These are phyloP conservation scores for Etia nguti DNA, from an alignment of 2,113 vertebrate species.

Conservation along the genomic window DNA sequence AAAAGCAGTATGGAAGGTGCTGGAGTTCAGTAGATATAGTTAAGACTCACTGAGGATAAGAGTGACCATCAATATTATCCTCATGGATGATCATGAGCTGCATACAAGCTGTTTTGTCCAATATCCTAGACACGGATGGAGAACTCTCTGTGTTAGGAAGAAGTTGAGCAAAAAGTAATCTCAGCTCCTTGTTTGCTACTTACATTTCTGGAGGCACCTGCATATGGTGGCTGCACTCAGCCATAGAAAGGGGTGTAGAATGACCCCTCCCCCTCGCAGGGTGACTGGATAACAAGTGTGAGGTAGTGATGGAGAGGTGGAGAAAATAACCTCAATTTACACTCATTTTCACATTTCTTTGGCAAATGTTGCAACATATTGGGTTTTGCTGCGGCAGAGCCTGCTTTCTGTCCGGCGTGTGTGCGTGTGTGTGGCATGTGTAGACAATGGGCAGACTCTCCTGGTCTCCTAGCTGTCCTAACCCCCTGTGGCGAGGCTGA, in stretches of 20 bases:
- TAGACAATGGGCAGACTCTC: constrained; percentile 74
- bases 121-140: background rate
- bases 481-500: constrained; percentile 74
- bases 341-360: constrained; percentile 82
- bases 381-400: constrained; percentile 56
- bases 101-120: background rate
- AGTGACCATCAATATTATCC: background rate
- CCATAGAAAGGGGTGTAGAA: constrained; percentile 17
- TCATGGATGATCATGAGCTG: background rate
- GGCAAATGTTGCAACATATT: constrained; percentile 73
- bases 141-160: background rate
- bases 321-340: constrained; percentile 79
- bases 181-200: background rate
- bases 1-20: background rate
- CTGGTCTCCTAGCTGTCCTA: constrained; percentile 62
- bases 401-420: constrained; percentile 36
- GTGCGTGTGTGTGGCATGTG: constrained; percentile 52
- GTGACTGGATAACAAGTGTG: constrained; percentile 68
- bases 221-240: constrained; percentile 4
- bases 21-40: background rate
- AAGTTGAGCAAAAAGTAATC: constrained; percentile 22
- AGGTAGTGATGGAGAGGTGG: constrained; percentile 60
- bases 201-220: constrained; percentile 26
- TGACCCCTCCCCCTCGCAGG: constrained; percentile 35
- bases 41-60: background rate